These are phyloP conservation scores for Eurytoma adleriae DNA, from an alignment of 2,888 invertebrate species.

Conservation along the genomic window DNA sequence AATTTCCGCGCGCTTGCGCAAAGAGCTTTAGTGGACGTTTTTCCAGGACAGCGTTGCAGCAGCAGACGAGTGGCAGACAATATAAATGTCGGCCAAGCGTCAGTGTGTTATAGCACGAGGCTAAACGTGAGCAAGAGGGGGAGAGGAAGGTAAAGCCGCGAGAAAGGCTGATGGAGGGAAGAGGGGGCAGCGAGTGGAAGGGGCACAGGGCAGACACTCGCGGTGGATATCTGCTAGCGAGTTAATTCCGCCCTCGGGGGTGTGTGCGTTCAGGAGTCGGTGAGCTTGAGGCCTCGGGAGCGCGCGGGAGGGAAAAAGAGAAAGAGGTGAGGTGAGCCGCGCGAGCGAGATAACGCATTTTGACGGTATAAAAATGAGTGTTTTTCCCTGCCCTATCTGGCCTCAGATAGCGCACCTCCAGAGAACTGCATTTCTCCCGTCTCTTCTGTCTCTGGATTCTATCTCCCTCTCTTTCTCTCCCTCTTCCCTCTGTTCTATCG, in stretches of 20 bases:
- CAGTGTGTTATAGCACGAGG: conserved; percentile 22
- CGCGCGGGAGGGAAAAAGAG: conserved; percentile 51
- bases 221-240: conserved; percentile 60
- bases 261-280: conserved; percentile 51
- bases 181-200: conserved; percentile 49
- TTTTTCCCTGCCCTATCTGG: conserved; percentile 71
- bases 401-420: conserved; percentile 72
- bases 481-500: conserved; percentile 8
- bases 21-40: conserved; percentile 14
- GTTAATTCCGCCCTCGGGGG: conserved; percentile 73
- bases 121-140: conserved; percentile 42
- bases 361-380: conserved; percentile 77
- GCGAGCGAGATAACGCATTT: conserved; percentile 75
- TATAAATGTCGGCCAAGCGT: conserved; percentile 65
- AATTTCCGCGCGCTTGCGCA: not conserved
- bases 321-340: conserved; percentile 64
- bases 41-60: conserved; percentile 9
- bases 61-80: conserved; percentile 66
- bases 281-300: conserved; percentile 42
- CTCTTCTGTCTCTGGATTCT: conserved; percentile 56
- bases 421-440: conserved; percentile 62
- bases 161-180: conserved; percentile 17
- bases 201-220: conserved; percentile 43
- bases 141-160: conserved; percentile 18
- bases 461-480: conserved; percentile 36